Evolutionary conservation across 30 jellyfish, hydroid and myxozoan species (phyloP), one percentile per base, ranked within the genome.

Genomic region (Aurelia coerulea): DNA sequence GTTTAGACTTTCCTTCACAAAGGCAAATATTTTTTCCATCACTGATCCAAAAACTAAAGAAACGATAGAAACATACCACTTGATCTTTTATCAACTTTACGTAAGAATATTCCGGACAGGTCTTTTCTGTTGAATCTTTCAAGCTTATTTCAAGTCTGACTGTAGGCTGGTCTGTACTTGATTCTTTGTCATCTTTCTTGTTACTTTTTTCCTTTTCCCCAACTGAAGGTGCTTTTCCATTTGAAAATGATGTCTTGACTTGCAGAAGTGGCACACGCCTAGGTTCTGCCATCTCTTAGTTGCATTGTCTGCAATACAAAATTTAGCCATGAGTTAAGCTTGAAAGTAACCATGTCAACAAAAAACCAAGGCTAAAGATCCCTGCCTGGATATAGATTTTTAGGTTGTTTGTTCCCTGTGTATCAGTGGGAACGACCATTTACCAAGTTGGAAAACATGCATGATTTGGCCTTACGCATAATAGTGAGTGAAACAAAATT

Each of bases 81-180:
- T 74, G 33, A 42, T 67, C 62, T 59, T 85, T 87, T 3, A 87
- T 63, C 50, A 87, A 46, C 29, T 81, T 33, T 29, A 37, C 56
- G 63, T 85, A 93, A 17, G 88, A 75, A 79, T 80, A 84, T 72
- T 93, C 98, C 49, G 97, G 93, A 74, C 90, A 93, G 7, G 54
- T 53, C 29, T 80, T 74, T 18, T 93, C 97, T 74, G 80, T 82
- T 34, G 97, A 86, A 60, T 82, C 84, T n/a, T 54, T 60, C 11
- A 93, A 82, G 49, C 76, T 49, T 56, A 93, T 53, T 35, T 64
- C 82, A 34, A 87, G 73, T 52, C 97, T 69, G 29, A 78, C 46
- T 39, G 96, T 39, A 39, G 69, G 65, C 68, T 69, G 73, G 17
- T 68, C 49, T 15, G 67, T 67, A 41, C 39, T 71, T 31, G 34